phyloP scores from a whole-genome alignment of 2,888 invertebrate genomes.

The Tipula unca region DNA sequence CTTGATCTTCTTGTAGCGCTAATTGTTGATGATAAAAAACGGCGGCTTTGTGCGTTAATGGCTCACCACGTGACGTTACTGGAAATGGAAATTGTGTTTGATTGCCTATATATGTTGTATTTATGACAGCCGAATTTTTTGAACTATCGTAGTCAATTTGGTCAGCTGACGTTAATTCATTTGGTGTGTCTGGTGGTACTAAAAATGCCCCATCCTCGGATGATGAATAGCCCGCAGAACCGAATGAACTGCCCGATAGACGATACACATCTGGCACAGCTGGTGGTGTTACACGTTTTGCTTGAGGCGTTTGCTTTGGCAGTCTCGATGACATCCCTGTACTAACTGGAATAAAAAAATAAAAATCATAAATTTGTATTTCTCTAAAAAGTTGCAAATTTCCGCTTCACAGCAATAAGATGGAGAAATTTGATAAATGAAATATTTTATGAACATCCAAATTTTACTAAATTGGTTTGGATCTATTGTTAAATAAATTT shows the following conservation, averaged over 20 bases:
- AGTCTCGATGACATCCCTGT: conserved; percentile 90
- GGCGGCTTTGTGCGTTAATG: conserved; percentile 65
- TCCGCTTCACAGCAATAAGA: no score
- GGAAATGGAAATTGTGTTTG: conserved; percentile 60
- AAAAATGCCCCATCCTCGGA: conserved; percentile 65
- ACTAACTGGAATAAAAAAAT: conserved; percentile 41
- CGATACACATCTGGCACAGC: conserved; percentile 71
- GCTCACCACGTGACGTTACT: conserved; percentile 53
- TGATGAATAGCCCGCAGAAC: conserved; percentile 67
- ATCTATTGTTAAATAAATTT: no score
- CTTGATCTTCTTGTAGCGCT: conserved; percentile 77
- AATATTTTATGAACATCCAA: no score
- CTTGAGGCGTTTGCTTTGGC: conserved; percentile 71
- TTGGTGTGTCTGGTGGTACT: conserved; percentile 47
- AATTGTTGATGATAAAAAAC: conserved; percentile 76
- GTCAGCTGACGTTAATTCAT: conserved; percentile 40
- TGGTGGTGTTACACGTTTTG: conserved; percentile 85
- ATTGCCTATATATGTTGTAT: conserved; percentile 29
- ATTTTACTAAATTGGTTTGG: no score
- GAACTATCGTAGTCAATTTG: conserved; percentile 59
- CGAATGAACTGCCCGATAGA: conserved; percentile 72
- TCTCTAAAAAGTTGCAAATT: no score
- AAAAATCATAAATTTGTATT: neutral
- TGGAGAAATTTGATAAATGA: no score
- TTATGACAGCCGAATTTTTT: conserved; percentile 30